Percentiles rank a stretch among this genome's conserved stretches.
phyloP scores from a whole-genome alignment of 2,113 vertebrate genomes.

The Saimiri boliviensis region DNA sequence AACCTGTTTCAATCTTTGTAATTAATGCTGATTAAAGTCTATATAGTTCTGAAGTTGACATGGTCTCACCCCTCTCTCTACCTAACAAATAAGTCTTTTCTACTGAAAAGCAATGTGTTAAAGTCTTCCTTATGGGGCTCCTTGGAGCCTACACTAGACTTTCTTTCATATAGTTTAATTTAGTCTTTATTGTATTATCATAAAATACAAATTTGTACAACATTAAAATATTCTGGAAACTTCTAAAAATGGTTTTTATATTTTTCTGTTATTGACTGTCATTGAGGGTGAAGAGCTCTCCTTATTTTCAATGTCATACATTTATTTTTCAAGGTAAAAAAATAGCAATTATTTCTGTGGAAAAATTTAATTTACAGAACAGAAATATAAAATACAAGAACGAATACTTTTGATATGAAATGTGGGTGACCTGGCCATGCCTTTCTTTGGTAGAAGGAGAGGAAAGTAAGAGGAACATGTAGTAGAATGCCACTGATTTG shows the following conservation, averaged over 20 bases:
- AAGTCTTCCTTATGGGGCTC: not conserved
- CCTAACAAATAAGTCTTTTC: not conserved
- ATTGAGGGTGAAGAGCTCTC: not conserved
- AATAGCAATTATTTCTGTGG: not conserved
- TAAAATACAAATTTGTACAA: not conserved
- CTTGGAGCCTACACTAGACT: not conserved
- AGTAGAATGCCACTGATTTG: not conserved
- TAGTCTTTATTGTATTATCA: not conserved
- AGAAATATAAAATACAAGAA: not conserved
- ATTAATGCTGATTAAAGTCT: not conserved
- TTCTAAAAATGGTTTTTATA: not conserved
- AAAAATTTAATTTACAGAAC: not conserved
- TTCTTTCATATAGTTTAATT: not conserved
- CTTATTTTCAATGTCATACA: not conserved
- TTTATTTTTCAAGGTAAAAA: constrained; percentile 14
- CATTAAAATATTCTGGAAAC: not conserved
- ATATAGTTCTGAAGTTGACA: not conserved
- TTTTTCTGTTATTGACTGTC: not conserved
- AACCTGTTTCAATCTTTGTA: not conserved
- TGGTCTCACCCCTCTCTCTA: not conserved
- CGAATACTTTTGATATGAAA: not conserved
- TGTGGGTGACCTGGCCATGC: not conserved
- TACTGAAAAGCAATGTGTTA: not conserved
- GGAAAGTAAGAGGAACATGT: not conserved
- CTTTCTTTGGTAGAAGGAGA: not conserved